Conservation (phyloP, 2,113 vertebrate genomes). For the Furnarius figulus region DNA sequence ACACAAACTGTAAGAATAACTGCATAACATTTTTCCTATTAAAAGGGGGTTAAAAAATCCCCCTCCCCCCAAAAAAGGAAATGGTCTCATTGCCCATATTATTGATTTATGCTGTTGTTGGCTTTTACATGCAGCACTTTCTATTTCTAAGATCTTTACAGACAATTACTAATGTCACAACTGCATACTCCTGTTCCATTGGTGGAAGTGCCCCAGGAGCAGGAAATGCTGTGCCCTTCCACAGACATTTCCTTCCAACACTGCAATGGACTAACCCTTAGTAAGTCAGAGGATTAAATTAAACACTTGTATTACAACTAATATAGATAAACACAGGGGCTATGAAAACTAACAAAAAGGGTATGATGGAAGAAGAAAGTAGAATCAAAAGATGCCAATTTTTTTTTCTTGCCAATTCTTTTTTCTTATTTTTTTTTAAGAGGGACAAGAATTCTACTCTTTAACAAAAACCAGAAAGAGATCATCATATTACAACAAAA, state of each 20-base stretch:
- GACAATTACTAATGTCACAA: slow-evolving; percentile 11
- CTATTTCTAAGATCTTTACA: slow-evolving; percentile 3
- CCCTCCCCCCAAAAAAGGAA: background rate
- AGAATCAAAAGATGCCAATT: background rate
- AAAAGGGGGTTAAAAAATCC: background rate
- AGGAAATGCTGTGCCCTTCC: slow-evolving; percentile 48
- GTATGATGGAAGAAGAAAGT: background rate
- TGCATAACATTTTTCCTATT: background rate
- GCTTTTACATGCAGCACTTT: slow-evolving; percentile 6
- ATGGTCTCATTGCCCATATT: background rate
- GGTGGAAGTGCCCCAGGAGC: slow-evolving; percentile 41
- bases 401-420: background rate
- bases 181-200: background rate
- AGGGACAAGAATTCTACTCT: background rate
- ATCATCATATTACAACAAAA: background rate
- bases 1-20: background rate
- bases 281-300: background rate
- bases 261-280: slow-evolving; percentile 1
- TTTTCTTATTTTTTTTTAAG: background rate
- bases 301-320: background rate
- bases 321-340: background rate
- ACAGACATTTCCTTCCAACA: slow-evolving; percentile 44
- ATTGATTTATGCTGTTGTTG: slow-evolving; percentile 33
- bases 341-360: background rate
- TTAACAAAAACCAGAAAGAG: background rate